A percentile compares a stretch with the other conserved stretches of the same genome.
Conservation (phyloP, 2,888 invertebrate genomes). For the Stratiomys singularior region DNA sequence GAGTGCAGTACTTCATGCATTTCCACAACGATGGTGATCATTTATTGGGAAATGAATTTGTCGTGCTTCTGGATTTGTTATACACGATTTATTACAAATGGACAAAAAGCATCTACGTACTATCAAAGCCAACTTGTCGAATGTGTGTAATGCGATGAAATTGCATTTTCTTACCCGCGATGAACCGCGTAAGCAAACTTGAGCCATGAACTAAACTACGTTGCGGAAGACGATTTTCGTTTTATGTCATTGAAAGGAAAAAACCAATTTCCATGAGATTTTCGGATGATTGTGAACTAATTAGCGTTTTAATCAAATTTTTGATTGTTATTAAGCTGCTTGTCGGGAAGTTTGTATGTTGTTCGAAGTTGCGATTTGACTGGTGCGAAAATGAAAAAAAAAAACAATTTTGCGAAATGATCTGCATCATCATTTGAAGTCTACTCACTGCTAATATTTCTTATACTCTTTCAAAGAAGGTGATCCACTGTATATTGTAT, state of each 20-base stretch:
- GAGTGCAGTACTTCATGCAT: neutral
- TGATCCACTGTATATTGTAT: too few species aligned
- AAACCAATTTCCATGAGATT: constrained; percentile 11
- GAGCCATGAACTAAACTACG: neutral
- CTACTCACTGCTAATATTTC: too few species aligned
- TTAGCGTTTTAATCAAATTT: constrained; percentile 9
- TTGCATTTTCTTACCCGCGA: neutral
- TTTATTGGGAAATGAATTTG: constrained; percentile 22
- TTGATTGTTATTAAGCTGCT: neutral
- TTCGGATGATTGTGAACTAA: neutral
- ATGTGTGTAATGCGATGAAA: constrained; percentile 12
- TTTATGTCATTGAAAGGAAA: constrained; percentile 9
- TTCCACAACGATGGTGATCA: constrained; percentile 10
- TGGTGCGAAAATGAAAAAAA: too few species aligned
- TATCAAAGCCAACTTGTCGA: neutral
- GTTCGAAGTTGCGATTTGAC: too few species aligned
- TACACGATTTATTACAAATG: constrained; percentile 13
- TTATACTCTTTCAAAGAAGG: too few species aligned
- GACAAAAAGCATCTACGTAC: neutral
- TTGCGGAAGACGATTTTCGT: constrained; percentile 12
- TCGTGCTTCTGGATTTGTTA: constrained; percentile 29
- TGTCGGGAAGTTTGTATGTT: too few species aligned
- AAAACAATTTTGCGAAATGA: too few species aligned
- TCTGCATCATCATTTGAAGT: too few species aligned
- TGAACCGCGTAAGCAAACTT: constrained; percentile 11